phyloP scores from a whole-genome alignment of 1,140 invertebrate genomes.

The Cydia strobilella region DNA sequence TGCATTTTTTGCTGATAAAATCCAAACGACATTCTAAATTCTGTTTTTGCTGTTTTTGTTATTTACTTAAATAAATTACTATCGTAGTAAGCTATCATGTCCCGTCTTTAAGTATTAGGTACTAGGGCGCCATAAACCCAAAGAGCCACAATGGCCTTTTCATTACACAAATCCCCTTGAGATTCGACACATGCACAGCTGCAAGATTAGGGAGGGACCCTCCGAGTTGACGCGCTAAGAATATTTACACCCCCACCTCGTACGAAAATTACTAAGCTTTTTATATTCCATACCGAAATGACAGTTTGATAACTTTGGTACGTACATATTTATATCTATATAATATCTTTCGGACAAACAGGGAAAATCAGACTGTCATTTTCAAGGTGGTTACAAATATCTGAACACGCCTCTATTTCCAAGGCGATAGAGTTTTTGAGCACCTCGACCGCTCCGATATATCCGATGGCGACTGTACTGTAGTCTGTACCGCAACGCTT shows the following conservation, averaged over 20 bases:
- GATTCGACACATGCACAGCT: conserved; percentile 27
- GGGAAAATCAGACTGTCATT: no score
- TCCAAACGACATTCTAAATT: no score
- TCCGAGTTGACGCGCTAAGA: conserved; percentile 10
- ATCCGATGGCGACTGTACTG: no score
- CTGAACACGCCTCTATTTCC: no score
- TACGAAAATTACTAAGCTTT: not conserved
- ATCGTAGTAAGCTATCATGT: not conserved
- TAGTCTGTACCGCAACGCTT: no score
- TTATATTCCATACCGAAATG: not conserved
- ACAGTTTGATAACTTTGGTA: no score
- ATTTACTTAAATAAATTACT: not conserved
- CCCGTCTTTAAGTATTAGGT: conserved; percentile 1
- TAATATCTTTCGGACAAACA: no score
- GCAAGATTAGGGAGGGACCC: conserved; percentile 15
- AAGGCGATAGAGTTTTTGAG: no score
- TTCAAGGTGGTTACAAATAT: no score
- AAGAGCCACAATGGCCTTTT: conserved; percentile 30
- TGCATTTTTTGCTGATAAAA: no score
- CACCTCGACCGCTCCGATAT: no score
- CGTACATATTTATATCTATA: no score
- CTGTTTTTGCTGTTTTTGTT: not conserved
- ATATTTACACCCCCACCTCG: not conserved
- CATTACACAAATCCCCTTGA: conserved; percentile 26
- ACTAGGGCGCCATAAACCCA: not conserved